phyloP scores from a whole-genome alignment of 2,888 invertebrate genomes.

The Seira musarum region DNA sequence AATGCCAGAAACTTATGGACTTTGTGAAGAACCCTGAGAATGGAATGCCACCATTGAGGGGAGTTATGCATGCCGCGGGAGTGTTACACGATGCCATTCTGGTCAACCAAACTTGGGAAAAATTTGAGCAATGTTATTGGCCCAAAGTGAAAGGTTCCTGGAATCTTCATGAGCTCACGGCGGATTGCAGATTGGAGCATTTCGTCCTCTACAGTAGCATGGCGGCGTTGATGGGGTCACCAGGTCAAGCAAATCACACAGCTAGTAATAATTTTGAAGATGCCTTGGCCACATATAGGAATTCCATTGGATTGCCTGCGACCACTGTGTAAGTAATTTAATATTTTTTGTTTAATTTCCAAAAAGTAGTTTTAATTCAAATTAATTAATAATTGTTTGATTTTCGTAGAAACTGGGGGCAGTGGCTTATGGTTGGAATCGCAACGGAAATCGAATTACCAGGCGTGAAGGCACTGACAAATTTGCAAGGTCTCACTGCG shows the following conservation, averaged over 20 bases:
- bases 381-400: neutral
- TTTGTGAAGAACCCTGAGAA: slow-evolving; percentile 33
- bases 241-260: slow-evolving; percentile 62
- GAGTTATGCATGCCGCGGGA: slow-evolving; percentile 63
- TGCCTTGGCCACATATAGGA: slow-evolving; percentile 49
- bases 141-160: slow-evolving; percentile 61
- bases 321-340: slow-evolving; percentile 49
- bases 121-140: slow-evolving; percentile 43
- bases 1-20: slow-evolving; percentile 43
- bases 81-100: slow-evolving; percentile 53
- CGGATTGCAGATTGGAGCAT: slow-evolving; percentile 51
- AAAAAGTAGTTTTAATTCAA: neutral
- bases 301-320: slow-evolving; percentile 53
- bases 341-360: neutral
- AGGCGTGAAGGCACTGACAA: slow-evolving; percentile 51
- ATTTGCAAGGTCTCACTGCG: slow-evolving; percentile 51
- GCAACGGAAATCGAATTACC: slow-evolving; percentile 56
- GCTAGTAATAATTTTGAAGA: slow-evolving; percentile 57
- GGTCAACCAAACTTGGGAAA: slow-evolving; percentile 64
- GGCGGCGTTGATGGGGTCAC: slow-evolving; percentile 50
- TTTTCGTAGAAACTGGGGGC: slow-evolving; percentile 5
- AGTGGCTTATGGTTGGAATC: slow-evolving; percentile 59
- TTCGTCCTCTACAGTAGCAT: slow-evolving; percentile 58
- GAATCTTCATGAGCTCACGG: slow-evolving; percentile 59
- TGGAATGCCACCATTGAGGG: slow-evolving; percentile 57